phyloP scores from a whole-genome alignment of 2,888 invertebrate species.

The Mesochorus sp. region DNA sequence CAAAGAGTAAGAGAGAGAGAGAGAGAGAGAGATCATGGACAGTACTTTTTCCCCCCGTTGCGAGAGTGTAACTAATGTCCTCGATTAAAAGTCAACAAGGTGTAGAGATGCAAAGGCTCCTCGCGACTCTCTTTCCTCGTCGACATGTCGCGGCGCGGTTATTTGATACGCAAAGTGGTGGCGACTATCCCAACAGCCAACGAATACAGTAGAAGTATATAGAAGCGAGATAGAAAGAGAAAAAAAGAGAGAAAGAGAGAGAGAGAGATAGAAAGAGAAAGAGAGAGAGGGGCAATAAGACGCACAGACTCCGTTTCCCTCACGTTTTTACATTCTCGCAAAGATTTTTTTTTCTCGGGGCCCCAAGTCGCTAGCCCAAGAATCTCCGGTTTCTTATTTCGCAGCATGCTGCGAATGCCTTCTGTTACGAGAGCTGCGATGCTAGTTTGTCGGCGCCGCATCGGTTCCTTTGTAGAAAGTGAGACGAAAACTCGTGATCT shows the following conservation, averaged over 20 bases:
- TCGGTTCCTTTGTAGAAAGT: constrained; percentile 61
- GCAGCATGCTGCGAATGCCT: constrained; percentile 24
- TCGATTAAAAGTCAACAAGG: constrained; percentile 68
- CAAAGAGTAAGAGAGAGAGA: constrained; percentile 10
- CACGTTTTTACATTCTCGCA: constrained; percentile 33
- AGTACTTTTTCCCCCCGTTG: constrained; percentile 45
- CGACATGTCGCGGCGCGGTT: constrained; percentile 34
- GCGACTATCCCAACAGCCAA: constrained; percentile 5
- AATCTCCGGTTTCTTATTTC: constrained; percentile 62
- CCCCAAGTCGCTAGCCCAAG: constrained; percentile 20
- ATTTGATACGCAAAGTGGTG: constrained; percentile 35
- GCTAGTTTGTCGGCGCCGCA: constrained; percentile 19
- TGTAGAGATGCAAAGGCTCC: constrained; percentile 66
- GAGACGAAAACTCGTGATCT: constrained; percentile 34
- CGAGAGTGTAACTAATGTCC: constrained; percentile 68
- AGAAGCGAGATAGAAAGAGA: no score
- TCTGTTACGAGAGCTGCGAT: constrained; percentile 7
- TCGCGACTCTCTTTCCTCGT: background rate
- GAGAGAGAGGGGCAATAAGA: background rate
- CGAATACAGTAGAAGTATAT: background rate
- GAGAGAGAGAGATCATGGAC: no score
- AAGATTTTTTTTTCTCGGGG: constrained; percentile 36
- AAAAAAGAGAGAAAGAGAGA: background rate
- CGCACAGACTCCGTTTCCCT: constrained; percentile 19
- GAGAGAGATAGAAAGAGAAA: background rate